A percentile compares a stretch with the other conserved stretches of the same genome.
phyloP scores from a whole-genome alignment of 2,113 vertebrate species.

The Labeo catla region DNA sequence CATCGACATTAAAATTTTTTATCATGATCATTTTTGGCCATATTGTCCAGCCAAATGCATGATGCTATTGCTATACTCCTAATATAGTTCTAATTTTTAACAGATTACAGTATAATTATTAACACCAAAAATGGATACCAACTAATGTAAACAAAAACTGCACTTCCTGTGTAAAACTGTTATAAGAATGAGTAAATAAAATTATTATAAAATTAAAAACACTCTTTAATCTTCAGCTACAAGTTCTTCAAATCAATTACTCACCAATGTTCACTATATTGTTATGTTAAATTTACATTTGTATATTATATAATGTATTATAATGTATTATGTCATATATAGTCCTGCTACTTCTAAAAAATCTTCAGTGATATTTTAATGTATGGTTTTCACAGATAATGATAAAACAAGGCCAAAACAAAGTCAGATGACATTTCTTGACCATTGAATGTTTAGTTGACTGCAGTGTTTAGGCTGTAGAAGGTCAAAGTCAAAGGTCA shows the following conservation, averaged over 20 bases:
- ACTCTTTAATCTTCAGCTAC: too few relatives aligned
- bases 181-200: too few relatives aligned
- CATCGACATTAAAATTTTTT: too few relatives aligned
- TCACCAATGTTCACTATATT: neutral
- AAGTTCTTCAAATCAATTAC: neutral
- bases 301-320: neutral
- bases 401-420: neutral
- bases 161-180: too few relatives aligned
- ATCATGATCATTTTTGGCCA: too few relatives aligned
- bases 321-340: neutral
- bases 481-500: conserved; percentile 31
- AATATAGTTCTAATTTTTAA: too few relatives aligned
- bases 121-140: too few relatives aligned
- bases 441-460: neutral
- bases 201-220: too few relatives aligned
- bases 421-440: neutral
- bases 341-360: neutral
- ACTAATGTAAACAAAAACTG: too few relatives aligned
- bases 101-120: too few relatives aligned
- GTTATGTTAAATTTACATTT: neutral
- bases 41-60: too few relatives aligned
- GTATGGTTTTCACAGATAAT: neutral
- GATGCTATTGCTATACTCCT: too few relatives aligned
- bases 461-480: neutral
- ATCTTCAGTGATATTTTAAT: neutral